These are phyloP conservation scores for Cynopterus sphinx DNA, from an alignment of 2,797 vertebrate genomes.

Conservation along the genomic window DNA sequence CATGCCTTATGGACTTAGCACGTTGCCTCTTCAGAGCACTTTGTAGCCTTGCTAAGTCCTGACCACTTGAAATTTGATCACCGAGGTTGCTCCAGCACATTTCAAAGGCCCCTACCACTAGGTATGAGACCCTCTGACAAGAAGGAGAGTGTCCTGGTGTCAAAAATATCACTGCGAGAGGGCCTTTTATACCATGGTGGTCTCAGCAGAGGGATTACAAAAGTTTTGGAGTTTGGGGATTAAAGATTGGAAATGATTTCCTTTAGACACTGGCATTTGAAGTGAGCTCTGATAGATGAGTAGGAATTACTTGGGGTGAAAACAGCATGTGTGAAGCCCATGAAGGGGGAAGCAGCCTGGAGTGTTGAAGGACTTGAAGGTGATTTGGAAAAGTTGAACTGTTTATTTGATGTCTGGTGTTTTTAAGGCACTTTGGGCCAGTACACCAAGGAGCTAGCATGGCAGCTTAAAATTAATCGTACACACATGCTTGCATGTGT, in stretches of 20 bases:
- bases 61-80: background rate
- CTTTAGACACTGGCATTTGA: background rate
- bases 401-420: background rate
- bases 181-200: background rate
- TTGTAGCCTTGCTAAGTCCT: background rate
- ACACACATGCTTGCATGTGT: background rate
- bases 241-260: background rate
- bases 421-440: background rate
- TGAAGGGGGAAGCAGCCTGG: background rate
- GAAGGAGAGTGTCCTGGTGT: too few relatives aligned
- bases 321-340: background rate
- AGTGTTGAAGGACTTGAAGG: background rate
- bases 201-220: background rate
- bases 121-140: background rate
- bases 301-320: background rate
- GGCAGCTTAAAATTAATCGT: background rate
- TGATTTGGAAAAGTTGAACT: background rate
- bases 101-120: background rate
- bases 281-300: background rate
- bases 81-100: background rate
- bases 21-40: background rate
- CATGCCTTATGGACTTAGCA: background rate
- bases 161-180: background rate
- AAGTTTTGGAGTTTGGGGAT: background rate
- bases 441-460: background rate